A percentile compares a stretch with the other conserved stretches of the same genome.
Evolutionary conservation across 92 coral and sea anemone species (phyloP).

Genomic region (Montipora capitata): DNA sequence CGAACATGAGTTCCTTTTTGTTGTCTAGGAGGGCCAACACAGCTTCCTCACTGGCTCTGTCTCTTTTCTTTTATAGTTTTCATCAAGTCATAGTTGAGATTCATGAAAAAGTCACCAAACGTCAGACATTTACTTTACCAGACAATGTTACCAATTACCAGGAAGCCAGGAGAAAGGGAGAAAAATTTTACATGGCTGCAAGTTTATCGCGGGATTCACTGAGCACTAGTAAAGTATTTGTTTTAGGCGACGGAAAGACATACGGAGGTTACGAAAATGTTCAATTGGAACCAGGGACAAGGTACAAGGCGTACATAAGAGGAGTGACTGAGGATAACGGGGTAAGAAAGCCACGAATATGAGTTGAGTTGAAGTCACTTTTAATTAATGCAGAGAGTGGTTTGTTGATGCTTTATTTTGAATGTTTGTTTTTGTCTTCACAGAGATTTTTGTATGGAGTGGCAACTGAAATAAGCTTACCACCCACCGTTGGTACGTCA

Average conservation of each 20-base stretch:
- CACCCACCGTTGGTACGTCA: slow-evolving; percentile 74
- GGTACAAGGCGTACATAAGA: slow-evolving; percentile 82
- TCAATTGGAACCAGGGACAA: slow-evolving; percentile 79
- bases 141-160: slow-evolving; percentile 33
- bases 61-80: slow-evolving; percentile 28
- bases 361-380: no score
- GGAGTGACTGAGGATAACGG: slow-evolving; percentile 74
- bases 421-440: not conserved
- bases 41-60: no score
- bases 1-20: no score
- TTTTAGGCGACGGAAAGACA: slow-evolving; percentile 82
- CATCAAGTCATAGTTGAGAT: slow-evolving; percentile 87
- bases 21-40: no score
- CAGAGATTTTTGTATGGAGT: slow-evolving; percentile 78
- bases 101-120: slow-evolving; percentile 31
- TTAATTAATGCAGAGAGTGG: no score
- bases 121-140: slow-evolving; percentile 65
- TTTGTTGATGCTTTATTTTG: not conserved
- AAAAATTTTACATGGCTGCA: slow-evolving; percentile 86
- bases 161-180: slow-evolving; percentile 53
- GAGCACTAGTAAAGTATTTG: slow-evolving; percentile 48
- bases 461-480: slow-evolving; percentile 50
- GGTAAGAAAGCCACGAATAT: slow-evolving; percentile 79
- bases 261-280: slow-evolving; percentile 81
- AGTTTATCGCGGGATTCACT: slow-evolving; percentile 46